Evolutionary conservation across 1,140 invertebrate species (phyloP).

Genomic region (Trissolcus basalis): DNA sequence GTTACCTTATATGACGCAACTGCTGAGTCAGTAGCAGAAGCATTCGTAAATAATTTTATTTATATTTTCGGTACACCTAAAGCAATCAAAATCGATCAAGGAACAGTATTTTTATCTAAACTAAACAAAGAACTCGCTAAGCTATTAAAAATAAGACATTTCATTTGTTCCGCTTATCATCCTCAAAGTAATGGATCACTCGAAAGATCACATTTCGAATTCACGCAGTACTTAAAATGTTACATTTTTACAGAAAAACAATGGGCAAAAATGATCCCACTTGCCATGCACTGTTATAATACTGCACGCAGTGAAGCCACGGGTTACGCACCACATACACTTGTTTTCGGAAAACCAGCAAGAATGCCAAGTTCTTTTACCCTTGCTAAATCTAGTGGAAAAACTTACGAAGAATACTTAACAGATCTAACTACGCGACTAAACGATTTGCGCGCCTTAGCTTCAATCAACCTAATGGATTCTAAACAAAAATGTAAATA

Average conservation of each 20-base stretch:
- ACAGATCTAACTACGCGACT: no score
- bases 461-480: no score
- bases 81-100: conserved; percentile 3
- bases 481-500: no score
- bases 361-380: neutral
- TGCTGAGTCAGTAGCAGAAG: neutral
- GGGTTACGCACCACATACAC: neutral
- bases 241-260: neutral
- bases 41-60: conserved; percentile 1
- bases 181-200: conserved; percentile 5
- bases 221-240: conserved; percentile 2
- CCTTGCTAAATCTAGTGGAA: no score
- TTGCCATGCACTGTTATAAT: neutral
- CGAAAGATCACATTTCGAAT: conserved; percentile 4
- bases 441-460: no score
- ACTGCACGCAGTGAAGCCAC: neutral
- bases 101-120: neutral
- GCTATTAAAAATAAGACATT: conserved; percentile 14
- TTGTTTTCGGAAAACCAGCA: conserved; percentile 9
- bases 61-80: conserved; percentile 4
- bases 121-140: conserved; percentile 14
- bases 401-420: no score
- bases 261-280: neutral
- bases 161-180: neutral
- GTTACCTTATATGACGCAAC: neutral